Evolutionary conservation across 2,888 invertebrate genomes (phyloP).

Genomic region (Scaptomyza caliginosa): DNA sequence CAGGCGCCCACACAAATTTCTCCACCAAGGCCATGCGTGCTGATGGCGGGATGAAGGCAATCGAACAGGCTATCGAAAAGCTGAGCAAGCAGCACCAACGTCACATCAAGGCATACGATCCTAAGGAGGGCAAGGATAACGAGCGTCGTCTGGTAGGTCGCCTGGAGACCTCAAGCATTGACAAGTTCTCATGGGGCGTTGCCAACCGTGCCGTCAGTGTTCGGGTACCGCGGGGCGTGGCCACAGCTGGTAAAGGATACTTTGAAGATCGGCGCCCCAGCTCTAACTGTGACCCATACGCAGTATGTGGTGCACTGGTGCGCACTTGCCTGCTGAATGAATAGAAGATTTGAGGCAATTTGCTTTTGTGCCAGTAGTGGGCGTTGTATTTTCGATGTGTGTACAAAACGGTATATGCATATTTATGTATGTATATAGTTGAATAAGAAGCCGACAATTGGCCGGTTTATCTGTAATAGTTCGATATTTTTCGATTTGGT

Average conservation of each 20-base stretch:
- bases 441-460: conserved; percentile 3
- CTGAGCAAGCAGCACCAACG: conserved; percentile 89
- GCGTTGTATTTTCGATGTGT: conserved; percentile 29
- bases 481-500: conserved; percentile 22
- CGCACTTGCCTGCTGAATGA: conserved; percentile 84
- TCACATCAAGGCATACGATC: conserved; percentile 92
- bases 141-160: conserved; percentile 89
- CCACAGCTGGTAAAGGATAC: conserved; percentile 89
- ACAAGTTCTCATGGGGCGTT: conserved; percentile 88
- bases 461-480: conserved; percentile 12
- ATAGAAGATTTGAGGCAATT: conserved; percentile 20
- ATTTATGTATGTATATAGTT: conserved; percentile 10
- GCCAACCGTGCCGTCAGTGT: conserved; percentile 89
- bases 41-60: conserved; percentile 88
- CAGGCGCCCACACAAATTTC: conserved; percentile 96
- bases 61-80: conserved; percentile 90
- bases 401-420: neutral
- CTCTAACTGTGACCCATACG: conserved; percentile 90
- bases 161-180: conserved; percentile 89
- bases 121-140: conserved; percentile 91
- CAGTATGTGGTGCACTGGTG: conserved; percentile 87
- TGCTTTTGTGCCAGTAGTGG: conserved; percentile 19
- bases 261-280: conserved; percentile 91
- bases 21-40: conserved; percentile 93
- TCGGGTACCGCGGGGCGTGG: conserved; percentile 89